phyloP scores from a whole-genome alignment of 2,113 vertebrate species.

The Macroglossus sobrinus region DNA sequence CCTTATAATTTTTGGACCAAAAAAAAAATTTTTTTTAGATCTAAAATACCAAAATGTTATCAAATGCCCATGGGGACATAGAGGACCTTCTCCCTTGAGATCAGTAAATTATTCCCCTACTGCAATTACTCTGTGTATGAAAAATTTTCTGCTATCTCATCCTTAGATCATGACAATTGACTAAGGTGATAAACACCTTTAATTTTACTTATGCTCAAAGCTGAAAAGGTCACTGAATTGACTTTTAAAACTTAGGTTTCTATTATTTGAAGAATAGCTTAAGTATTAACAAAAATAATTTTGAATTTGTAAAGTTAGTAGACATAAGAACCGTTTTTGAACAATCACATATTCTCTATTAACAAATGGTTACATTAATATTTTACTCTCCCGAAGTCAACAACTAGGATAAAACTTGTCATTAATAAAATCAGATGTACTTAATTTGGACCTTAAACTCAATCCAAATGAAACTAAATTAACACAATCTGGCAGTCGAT shows the following conservation, averaged over 20 bases:
- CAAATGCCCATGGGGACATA: background rate
- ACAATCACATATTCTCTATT: background rate
- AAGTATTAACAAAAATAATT: conserved; percentile 2
- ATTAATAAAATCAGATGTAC: conserved; percentile 30
- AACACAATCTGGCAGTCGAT: background rate
- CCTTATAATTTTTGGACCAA: background rate
- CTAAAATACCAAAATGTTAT: conserved; percentile 1
- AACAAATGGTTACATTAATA: conserved; percentile 3
- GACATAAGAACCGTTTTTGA: background rate
- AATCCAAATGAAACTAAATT: background rate
- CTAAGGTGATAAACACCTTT: background rate
- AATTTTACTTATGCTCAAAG: background rate
- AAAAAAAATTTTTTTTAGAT: background rate
- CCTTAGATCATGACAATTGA: conserved; percentile 1
- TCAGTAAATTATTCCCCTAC: background rate
- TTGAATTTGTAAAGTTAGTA: conserved; percentile 2
- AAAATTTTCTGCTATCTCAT: background rate
- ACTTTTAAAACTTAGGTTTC: background rate
- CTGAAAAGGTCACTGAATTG: background rate
- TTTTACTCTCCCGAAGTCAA: conserved; percentile 15
- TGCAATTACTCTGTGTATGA: background rate
- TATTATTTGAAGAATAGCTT: background rate
- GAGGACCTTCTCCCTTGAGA: background rate
- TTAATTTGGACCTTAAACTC: conserved; percentile 38
- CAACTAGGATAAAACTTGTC: background rate